A percentile compares a stretch with the other conserved stretches of the same genome.
These are phyloP conservation scores for Mobula birostris DNA, from an alignment of 2,113 vertebrate species.

Conservation along the genomic window DNA sequence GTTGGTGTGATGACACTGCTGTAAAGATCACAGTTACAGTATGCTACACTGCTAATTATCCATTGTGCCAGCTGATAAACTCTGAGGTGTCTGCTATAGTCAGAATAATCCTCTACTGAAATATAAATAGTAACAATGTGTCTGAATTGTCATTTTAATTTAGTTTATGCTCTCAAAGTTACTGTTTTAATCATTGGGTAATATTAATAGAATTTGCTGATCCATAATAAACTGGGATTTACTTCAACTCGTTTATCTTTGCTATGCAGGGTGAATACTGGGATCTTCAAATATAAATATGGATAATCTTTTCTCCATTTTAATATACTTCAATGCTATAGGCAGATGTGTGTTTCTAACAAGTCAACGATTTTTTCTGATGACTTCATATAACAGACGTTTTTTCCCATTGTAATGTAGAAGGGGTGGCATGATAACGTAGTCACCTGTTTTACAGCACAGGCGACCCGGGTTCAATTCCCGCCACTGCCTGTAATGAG, in stretches of 20 bases:
- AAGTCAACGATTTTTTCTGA: not conserved
- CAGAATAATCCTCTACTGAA: not conserved
- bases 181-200: not conserved
- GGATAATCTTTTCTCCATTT: not conserved
- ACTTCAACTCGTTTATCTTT: not conserved
- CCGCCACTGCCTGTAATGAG: too few relatives aligned
- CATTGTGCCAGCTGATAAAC: not conserved
- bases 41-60: not conserved
- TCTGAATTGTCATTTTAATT: not conserved
- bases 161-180: not conserved
- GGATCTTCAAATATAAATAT: not conserved
- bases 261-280: not conserved
- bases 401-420: not conserved
- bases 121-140: not conserved
- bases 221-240: not conserved
- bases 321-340: not conserved
- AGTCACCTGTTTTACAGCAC: too few relatives aligned
- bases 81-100: not conserved
- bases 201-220: not conserved
- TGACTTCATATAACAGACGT: not conserved
- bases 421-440: not conserved
- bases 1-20: not conserved
- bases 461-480: too few relatives aligned
- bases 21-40: conserved; percentile 15
- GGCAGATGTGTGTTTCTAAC: not conserved